Evolutionary conservation across 2,113 vertebrate genomes (phyloP).

Genomic region (Sebastes fasciatus): DNA sequence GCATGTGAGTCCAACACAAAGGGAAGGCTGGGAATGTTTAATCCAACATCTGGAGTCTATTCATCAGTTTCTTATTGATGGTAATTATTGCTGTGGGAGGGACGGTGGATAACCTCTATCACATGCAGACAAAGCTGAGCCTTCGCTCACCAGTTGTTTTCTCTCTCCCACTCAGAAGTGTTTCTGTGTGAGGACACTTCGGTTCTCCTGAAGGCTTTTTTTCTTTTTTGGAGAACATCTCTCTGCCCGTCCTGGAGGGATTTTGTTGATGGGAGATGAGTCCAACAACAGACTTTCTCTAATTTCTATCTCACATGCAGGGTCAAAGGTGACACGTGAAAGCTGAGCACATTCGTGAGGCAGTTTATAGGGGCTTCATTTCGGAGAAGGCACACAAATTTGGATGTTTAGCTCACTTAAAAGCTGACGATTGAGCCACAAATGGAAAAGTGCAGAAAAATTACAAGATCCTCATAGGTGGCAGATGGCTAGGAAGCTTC

Average conservation of each 20-base stretch:
- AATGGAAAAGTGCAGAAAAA: neutral
- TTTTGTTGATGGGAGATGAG: slow-evolving; percentile 11
- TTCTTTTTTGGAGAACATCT: slow-evolving; percentile 32
- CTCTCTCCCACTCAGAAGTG: slow-evolving; percentile 43
- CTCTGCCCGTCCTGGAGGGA: slow-evolving; percentile 7
- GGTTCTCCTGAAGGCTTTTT: slow-evolving; percentile 17
- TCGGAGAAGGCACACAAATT: neutral
- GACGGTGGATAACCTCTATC: slow-evolving; percentile 62
- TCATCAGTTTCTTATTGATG: slow-evolving; percentile 70
- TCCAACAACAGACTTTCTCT: neutral
- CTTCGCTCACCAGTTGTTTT: slow-evolving; percentile 48
- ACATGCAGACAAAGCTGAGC: slow-evolving; percentile 47
- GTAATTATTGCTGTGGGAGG: slow-evolving; percentile 66
- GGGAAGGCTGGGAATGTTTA: slow-evolving; percentile 56
- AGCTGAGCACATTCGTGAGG: slow-evolving; percentile 4
- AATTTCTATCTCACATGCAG: neutral
- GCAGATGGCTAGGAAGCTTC: neutral
- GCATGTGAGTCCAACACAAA: slow-evolving; percentile 50
- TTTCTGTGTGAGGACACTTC: slow-evolving; percentile 24
- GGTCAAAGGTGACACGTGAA: slow-evolving; percentile 17
- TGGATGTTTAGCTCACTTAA: neutral
- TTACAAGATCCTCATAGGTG: neutral
- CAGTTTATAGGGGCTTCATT: slow-evolving; percentile 12
- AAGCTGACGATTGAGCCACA: neutral
- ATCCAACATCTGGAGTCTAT: slow-evolving; percentile 77